Evolutionary conservation across 2,888 invertebrate species (phyloP), one percentile per base, ranked within the genome.

Genomic region (Notodonta dromedarius): DNA sequence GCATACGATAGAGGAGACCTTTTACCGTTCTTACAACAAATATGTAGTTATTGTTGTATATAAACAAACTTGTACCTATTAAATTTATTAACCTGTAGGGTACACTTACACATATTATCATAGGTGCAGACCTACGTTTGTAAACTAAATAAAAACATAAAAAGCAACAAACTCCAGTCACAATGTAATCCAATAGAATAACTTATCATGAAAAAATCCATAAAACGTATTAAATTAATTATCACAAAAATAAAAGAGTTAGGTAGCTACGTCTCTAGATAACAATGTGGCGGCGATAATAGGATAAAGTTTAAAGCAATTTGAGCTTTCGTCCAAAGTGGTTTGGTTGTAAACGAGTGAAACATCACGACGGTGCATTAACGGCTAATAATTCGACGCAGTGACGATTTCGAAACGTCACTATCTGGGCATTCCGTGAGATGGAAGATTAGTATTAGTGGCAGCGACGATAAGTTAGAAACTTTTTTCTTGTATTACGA

Each of bases 391-490:
- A 88, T 87, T 86, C 85, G 83, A 83, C 77, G 56, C 80, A 78
- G 83, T 84, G 87, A 87, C 84, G 85, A 88, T 91, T 90, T 84
- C 88, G 84, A 86, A 91, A 92, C 84, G 74, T 87, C 85, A 83
- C 76, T 72, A 66, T 69, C 68, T 76, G 73, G 84, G 75, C 87
- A 86, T 88, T 90, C 82, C 80, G 65, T 71, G 77, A 87, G 90
- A 89, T 91, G 85, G 73, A 62, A 90, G 89, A 90, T 90, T 87
- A 87, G 80, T 83, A 61, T 74, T 78, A 83, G 80, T 85, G 86
- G 87, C 90, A 85, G 84, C 77, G 70, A 75, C 83, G 83, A 88
- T 89, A 89, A 85, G 69, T 88, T 88, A 83, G 83, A 80, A 86
- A 84, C 84, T 87, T 85, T 88, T 89, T 87, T 86, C 85, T 81